Conservation (phyloP, 2,113 vertebrate genomes). For the Laticauda colubrina region DNA sequence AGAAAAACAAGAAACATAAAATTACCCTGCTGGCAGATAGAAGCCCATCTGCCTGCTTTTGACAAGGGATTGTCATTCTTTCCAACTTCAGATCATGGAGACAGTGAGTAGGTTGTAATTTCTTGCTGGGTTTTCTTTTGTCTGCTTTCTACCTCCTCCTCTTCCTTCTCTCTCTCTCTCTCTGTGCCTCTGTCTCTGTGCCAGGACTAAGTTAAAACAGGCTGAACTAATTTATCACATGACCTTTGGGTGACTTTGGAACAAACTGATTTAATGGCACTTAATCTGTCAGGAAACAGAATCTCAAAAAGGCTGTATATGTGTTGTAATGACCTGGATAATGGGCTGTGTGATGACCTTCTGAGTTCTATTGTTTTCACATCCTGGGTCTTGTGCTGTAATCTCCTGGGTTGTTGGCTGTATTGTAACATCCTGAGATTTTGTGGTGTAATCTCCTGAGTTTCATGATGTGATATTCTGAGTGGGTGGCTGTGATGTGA, state of each 20-base stretch:
- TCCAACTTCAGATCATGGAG: conserved; percentile 67
- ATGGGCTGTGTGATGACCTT: too few relatives aligned
- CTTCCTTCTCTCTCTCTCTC: neutral
- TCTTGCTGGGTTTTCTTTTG: conserved; percentile 66
- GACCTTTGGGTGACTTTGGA: conserved; percentile 76
- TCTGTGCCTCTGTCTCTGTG: neutral
- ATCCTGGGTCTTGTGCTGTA: too few relatives aligned
- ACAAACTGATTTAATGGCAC: conserved; percentile 33
- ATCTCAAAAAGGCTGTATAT: too few relatives aligned
- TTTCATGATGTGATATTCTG: too few relatives aligned
- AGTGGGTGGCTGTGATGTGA: too few relatives aligned
- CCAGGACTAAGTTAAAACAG: conserved; percentile 67
- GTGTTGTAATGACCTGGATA: too few relatives aligned
- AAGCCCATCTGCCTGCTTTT: conserved; percentile 70
- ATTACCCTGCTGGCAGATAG: conserved; percentile 68
- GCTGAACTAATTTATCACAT: conserved; percentile 79
- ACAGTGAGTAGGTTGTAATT: conserved; percentile 76
- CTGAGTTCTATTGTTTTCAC: too few relatives aligned
- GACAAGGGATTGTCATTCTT: conserved; percentile 70
- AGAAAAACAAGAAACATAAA: conserved; percentile 54
- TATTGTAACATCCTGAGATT: too few relatives aligned
- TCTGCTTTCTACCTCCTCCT: conserved; percentile 15
- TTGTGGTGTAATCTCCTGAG: too few relatives aligned
- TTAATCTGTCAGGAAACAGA: too few relatives aligned
- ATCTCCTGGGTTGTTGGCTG: too few relatives aligned